phyloP scores from a whole-genome alignment of 2,113 vertebrate genomes.

The Ptilorrhoa leucosticta region DNA sequence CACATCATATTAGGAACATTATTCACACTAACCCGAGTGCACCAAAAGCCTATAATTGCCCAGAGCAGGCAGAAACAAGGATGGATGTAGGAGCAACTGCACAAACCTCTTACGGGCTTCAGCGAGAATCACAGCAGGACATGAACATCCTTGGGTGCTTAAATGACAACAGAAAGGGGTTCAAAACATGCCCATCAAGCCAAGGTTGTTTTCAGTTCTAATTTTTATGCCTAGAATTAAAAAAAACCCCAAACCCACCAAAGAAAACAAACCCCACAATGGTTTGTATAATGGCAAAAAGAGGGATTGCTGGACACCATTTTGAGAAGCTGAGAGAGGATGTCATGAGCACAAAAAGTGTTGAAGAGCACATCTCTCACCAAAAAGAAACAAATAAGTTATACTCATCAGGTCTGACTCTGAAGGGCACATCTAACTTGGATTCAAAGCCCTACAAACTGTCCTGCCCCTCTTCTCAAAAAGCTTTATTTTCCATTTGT shows the following conservation, averaged over 20 bases:
- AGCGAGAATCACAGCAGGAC: neutral
- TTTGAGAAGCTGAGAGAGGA: neutral
- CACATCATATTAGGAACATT: neutral
- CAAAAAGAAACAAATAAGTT: neutral
- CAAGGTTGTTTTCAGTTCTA: neutral
- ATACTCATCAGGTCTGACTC: neutral
- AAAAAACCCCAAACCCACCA: neutral
- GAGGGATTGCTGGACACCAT: neutral
- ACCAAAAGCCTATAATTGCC: neutral
- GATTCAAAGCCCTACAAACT: neutral
- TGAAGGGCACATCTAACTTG: neutral
- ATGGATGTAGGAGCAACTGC: neutral
- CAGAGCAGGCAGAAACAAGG: neutral
- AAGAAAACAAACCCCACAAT: neutral
- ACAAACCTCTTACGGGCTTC: neutral
- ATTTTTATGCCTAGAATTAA: neutral
- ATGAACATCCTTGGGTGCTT: accelerated
- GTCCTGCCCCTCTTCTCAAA: neutral
- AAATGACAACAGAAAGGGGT: neutral
- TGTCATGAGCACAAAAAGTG: neutral
- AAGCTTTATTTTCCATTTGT: neutral
- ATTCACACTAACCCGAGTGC: neutral
- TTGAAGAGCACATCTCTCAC: neutral
- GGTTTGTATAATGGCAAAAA: neutral
- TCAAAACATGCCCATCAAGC: neutral